Evolutionary conservation across 2,113 vertebrate genomes (phyloP), one percentile per base, ranked within the genome.

Genomic region (Heterocephalus glaber): DNA sequence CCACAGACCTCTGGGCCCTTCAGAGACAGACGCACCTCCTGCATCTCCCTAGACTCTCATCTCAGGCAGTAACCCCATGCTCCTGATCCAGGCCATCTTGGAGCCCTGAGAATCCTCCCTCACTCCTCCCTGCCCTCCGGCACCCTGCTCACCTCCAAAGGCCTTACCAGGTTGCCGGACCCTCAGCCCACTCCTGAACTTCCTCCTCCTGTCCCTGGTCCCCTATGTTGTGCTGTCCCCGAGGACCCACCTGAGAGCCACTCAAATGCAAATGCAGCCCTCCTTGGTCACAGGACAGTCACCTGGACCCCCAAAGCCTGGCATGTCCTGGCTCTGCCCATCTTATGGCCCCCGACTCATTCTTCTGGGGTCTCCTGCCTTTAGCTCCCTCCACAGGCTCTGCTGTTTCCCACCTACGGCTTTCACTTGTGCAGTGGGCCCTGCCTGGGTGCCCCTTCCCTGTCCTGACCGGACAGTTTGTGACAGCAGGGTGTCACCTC

Each of bases 161-260:
- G 14, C 77, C 90, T 60, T 12, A 2, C 47, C 20, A 17, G 58
- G 26, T 14, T 47, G 9, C 80, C n/a, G 19, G 17, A n/a, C 24
- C 44, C 54, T 11, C 66, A 3, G 8, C 22, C 83, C 63, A 9
- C 7, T 49, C 0, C 4, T 16, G 8, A 38, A 35, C n/a, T 56
- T 58, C 44, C 6, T 8, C 24, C 0, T 9, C 70, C 44, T 26
- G 54, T 38, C 7, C 0, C 72, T 47, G 41, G 26, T 2, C 72
- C 33, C 44, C 24, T 35, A 3, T 41, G 7, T 33, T 28, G 0
- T 20, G 7, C 0, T 33, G 1, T 22, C 19, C 20, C 74, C 41
- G 20, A 54, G 83, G 60, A 47, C 30, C 28, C 19, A 54, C 56
- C 16, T n/a, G 52, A 86, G 7, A 63, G 14, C 35, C 54, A 79